Base-by-base conservation (phyloP, 2,113 vertebrate genomes). In the Larimichthys polyactis region DNA sequence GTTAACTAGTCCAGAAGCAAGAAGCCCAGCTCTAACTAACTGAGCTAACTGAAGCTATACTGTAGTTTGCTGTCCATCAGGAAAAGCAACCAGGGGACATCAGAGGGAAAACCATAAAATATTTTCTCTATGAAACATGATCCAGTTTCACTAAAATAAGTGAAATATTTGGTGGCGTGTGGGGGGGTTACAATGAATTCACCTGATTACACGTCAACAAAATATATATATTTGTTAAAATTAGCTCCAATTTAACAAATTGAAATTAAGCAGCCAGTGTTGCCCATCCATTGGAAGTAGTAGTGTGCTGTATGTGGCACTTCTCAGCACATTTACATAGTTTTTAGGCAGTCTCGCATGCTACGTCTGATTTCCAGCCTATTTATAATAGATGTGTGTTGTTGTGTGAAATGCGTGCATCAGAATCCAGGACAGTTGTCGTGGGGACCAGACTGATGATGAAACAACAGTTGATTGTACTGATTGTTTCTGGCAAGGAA, bases 391-490 rank as follows among this genome's bases (percentile, higher is more conserved):
- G 62, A 93, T 91, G 77, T 72, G 83, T 86, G 90, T 89, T 89
- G 75, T 85, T 91, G 77, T 81, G 66, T 77, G 81, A 83, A 69
- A 82, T 79, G 78, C 82, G 65, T 58, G 81, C 82, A 88, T 88
- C 78, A 65, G 82, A 91, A 93, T 91, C 90, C 91, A 90, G 93
- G 92, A 87, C 93, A 93, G 91, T 92, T 92, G 92, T 93, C 91
- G 73, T 92, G 91, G 91, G 93, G 90, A 92, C 77, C 82, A 75
- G 81, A 74, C 70, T 85, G 90, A 82, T 82, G 80, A 76, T 87
- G 84, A 86, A 90, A 90, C 92, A 93, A 92, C 87, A 91, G 81
- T 88, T 92, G 91, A 91, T 93, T 90, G 82, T 82, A 77, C 84
- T 83, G 79, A 92, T 72, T 83, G 83, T 90, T 84, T 92, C 89